Evolutionary conservation across 35 echinoderm and acorn worm species (phyloP).

Genomic region (Ophioderma brevispina): DNA sequence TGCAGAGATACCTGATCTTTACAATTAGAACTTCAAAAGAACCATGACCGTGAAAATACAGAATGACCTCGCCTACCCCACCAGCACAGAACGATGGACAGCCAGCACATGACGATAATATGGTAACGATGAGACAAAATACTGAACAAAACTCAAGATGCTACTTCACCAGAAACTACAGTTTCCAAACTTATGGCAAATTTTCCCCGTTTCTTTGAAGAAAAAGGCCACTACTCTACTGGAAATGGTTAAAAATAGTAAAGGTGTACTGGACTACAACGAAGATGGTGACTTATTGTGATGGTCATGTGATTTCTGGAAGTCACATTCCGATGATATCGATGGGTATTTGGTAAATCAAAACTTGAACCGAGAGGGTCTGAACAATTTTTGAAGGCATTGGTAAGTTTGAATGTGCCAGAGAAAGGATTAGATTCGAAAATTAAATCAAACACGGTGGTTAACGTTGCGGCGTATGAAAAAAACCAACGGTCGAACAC

Average conservation of each 20-base stretch:
- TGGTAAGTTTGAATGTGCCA: constrained; percentile 49
- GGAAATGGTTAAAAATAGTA: constrained; percentile 36
- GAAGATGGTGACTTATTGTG: not conserved
- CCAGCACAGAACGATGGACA: too few relatives aligned
- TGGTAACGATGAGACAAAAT: too few relatives aligned
- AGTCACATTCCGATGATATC: constrained; percentile 44
- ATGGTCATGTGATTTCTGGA: constrained; percentile 7
- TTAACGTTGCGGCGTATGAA: constrained; percentile 22
- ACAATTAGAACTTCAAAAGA: not conserved
- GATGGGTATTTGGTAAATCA: constrained; percentile 28
- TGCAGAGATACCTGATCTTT: not conserved
- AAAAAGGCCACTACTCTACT: constrained; percentile 24
- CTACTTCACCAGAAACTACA: too few relatives aligned
- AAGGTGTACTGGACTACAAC: constrained; percentile 22
- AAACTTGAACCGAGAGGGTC: constrained; percentile 22
- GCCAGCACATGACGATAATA: too few relatives aligned
- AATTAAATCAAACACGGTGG: constrained; percentile 18
- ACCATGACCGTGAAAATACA: not conserved
- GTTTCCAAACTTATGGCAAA: constrained; percentile 8
- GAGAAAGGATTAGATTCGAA: constrained; percentile 34
- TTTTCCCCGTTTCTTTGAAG: not conserved
- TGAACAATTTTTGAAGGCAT: constrained; percentile 28
- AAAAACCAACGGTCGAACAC: not conserved
- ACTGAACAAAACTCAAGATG: too few relatives aligned
- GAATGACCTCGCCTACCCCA: not conserved